These are phyloP conservation scores for Heliconius eleuchia DNA, from an alignment of 1,140 invertebrate genomes.

Conservation along the genomic window DNA sequence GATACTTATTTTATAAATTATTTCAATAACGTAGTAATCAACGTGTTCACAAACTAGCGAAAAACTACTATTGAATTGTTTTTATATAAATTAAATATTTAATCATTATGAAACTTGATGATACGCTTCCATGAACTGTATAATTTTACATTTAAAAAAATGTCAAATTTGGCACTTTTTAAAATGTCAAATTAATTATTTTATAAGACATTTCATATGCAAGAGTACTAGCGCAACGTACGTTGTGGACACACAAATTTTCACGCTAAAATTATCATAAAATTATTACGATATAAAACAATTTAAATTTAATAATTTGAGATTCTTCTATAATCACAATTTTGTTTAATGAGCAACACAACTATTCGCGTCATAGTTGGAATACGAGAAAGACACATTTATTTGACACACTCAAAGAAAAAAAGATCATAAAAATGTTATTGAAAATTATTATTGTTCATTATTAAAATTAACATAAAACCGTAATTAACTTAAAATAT, in stretches of 20 bases:
- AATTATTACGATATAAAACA: not conserved
- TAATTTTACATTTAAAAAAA: too few species aligned
- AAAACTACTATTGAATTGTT: not conserved
- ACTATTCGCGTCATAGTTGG: not conserved
- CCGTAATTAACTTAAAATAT: not conserved
- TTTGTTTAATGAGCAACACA: not conserved
- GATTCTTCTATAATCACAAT: slow-evolving; percentile 9
- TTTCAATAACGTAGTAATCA: not conserved
- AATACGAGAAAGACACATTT: not conserved
- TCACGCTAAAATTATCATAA: not conserved
- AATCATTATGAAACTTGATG: not conserved
- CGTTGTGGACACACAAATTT: not conserved
- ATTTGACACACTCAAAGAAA: not conserved
- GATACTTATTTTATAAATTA: not conserved
- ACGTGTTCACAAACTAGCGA: not conserved
- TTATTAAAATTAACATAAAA: not conserved
- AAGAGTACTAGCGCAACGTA: too few species aligned
- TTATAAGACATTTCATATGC: too few species aligned
- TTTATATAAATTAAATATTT: not conserved
- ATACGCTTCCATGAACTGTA: too few species aligned
- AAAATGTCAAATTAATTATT: not conserved
- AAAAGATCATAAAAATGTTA: not conserved
- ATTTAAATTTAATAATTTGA: not conserved
- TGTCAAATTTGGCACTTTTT: too few species aligned
- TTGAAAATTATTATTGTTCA: not conserved